A percentile compares a stretch with the other conserved stretches of the same genome.
Evolutionary conservation across 2,797 vertebrate species (phyloP).

Genomic region (Thalassophryne amazonica): DNA sequence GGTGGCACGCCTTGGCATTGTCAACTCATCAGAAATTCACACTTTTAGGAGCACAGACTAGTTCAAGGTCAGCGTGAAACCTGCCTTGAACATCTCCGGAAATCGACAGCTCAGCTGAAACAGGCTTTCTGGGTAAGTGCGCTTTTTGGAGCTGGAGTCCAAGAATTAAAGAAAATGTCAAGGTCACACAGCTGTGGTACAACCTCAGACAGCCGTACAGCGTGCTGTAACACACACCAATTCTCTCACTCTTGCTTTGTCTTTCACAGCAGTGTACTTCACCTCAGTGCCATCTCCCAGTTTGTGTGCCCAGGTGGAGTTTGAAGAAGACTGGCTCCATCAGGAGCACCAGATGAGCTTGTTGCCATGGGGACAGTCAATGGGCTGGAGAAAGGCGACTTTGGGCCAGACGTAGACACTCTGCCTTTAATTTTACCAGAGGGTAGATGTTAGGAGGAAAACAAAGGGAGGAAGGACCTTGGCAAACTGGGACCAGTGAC

Average conservation of each 20-base stretch:
- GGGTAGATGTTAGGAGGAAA: slow-evolving; percentile 62
- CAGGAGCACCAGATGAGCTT: slow-evolving; percentile 74
- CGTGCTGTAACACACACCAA: slow-evolving; percentile 32
- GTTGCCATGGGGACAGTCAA: slow-evolving; percentile 84
- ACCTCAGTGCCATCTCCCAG: slow-evolving; percentile 42
- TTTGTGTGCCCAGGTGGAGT: slow-evolving; percentile 65
- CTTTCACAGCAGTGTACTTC: slow-evolving; percentile 43
- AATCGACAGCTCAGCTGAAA: slow-evolving; percentile 37
- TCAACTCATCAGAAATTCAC: slow-evolving; percentile 23
- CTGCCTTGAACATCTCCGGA: slow-evolving; percentile 16
- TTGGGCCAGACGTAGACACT: slow-evolving; percentile 76
- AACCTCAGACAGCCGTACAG: slow-evolving; percentile 28
- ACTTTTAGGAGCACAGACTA: slow-evolving; percentile 24
- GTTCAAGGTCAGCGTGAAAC: slow-evolving; percentile 61
- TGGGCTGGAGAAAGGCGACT: slow-evolving; percentile 75
- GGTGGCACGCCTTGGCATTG: too few relatives aligned
- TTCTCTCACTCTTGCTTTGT: slow-evolving; percentile 31
- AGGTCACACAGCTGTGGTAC: slow-evolving; percentile 37
- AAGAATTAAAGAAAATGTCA: slow-evolving; percentile 35
- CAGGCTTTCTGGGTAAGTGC: slow-evolving; percentile 14
- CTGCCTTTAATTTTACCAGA: slow-evolving; percentile 73
- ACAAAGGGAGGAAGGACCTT: slow-evolving; percentile 30
- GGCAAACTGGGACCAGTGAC: slow-evolving; percentile 29
- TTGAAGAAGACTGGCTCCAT: slow-evolving; percentile 68
- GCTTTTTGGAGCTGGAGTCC: slow-evolving; percentile 26